A percentile compares a stretch with the other conserved stretches of the same genome.
These are phyloP conservation scores for Aphis craccivora DNA, from an alignment of 1,140 invertebrate genomes.

Conservation along the genomic window DNA sequence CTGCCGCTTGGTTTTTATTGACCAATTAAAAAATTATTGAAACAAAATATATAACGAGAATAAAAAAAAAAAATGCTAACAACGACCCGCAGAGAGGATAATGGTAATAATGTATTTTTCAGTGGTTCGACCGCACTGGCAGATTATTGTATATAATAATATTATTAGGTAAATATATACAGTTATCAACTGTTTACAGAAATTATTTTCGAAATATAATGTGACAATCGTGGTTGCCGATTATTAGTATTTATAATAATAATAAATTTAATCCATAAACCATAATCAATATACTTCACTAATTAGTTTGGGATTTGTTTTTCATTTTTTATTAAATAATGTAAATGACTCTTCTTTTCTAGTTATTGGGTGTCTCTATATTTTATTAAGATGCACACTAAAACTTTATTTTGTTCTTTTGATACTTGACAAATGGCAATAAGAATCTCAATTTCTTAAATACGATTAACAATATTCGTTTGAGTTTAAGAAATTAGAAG, in stretches of 20 bases:
- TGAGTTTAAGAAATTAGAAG: no score
- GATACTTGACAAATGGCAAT: neutral
- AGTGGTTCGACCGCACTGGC: neutral
- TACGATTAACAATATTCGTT: no score
- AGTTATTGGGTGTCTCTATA: neutral
- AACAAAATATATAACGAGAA: constrained; percentile 31
- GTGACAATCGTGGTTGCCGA: neutral
- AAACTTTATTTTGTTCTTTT: neutral
- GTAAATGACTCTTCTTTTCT: neutral
- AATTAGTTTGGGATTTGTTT: neutral
- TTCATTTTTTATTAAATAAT: neutral
- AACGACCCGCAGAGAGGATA: constrained; percentile 50
- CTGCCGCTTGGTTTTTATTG: constrained; percentile 23
- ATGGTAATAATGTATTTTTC: constrained; percentile 42
- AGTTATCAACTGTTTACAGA: neutral
- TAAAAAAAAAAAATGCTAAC: neutral
- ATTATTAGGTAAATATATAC: neutral
- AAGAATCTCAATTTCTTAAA: neutral
- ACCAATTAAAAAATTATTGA: constrained; percentile 56
- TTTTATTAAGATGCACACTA: neutral
- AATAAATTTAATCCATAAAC: constrained; percentile 9
- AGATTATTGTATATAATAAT: neutral
- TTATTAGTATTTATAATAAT: constrained; percentile 17
- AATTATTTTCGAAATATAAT: neutral
- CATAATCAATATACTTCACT: neutral